phyloP scores from a whole-genome alignment of 2,888 invertebrate species.

The Danaus chrysippus region DNA sequence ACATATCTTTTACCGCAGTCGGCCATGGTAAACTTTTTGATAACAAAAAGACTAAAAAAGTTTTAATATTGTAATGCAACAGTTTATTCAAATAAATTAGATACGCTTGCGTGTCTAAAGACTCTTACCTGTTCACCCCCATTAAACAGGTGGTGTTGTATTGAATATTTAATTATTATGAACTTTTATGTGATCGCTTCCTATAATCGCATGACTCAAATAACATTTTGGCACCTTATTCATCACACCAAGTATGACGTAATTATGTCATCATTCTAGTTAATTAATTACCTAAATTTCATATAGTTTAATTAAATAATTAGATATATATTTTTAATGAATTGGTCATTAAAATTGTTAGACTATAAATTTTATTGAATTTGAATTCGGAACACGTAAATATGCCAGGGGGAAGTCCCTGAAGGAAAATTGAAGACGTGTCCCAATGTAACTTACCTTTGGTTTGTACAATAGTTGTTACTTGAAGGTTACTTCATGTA shows the following conservation, averaged over 20 bases:
- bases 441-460: constrained; percentile 32
- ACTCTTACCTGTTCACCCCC: constrained; percentile 42
- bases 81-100: background rate
- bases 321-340: too few relatives aligned
- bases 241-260: too few relatives aligned
- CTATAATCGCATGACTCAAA: background rate
- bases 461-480: constrained; percentile 33
- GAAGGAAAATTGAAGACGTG: constrained; percentile 34
- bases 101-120: constrained; percentile 48
- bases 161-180: constrained; percentile 59
- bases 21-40: too few relatives aligned
- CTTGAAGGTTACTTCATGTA: background rate
- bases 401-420: constrained; percentile 54
- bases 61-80: constrained; percentile 6
- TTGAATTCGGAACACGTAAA: constrained; percentile 27
- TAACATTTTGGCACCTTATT: too few relatives aligned
- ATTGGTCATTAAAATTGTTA: too few relatives aligned
- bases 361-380: background rate
- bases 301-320: too few relatives aligned
- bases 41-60: background rate
- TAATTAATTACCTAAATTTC: too few relatives aligned
- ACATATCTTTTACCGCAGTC: too few relatives aligned
- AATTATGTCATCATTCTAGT: too few relatives aligned
- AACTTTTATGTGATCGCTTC: constrained; percentile 8
- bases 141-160: constrained; percentile 62